phyloP scores from a whole-genome alignment of 2,888 invertebrate genomes.

The Venustoraphidia nigricollis region DNA sequence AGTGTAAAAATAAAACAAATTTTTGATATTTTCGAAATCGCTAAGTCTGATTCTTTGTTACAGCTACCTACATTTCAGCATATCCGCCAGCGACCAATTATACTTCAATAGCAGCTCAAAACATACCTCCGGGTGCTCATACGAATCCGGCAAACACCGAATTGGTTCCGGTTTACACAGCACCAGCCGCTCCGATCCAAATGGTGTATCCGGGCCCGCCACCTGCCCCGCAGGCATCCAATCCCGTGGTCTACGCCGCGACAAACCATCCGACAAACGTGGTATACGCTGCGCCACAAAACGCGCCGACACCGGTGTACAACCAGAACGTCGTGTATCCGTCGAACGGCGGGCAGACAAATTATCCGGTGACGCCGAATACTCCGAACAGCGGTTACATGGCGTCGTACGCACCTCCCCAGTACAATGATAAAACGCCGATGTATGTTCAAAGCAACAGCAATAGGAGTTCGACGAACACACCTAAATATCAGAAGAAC shows the following conservation, averaged over 20 bases:
- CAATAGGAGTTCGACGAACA: constrained; percentile 14
- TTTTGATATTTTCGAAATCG: too few relatives aligned
- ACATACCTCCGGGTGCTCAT: background rate
- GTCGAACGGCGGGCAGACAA: too few relatives aligned
- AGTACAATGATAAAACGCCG: constrained; percentile 5
- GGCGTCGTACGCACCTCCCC: background rate
- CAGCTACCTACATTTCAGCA: background rate
- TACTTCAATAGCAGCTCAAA: background rate
- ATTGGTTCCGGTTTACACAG: constrained; percentile 17
- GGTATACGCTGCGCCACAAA: background rate
- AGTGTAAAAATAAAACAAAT: too few relatives aligned
- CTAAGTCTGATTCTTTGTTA: too few relatives aligned
- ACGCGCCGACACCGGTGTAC: background rate
- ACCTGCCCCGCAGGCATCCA: background rate
- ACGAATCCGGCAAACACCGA: constrained; percentile 13
- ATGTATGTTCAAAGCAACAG: constrained; percentile 11
- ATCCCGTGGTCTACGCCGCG: background rate
- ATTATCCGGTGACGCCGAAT: background rate
- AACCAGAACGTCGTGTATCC: too few relatives aligned
- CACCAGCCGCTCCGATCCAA: constrained; percentile 17
- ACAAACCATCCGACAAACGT: background rate
- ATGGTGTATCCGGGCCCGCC: constrained; percentile 17
- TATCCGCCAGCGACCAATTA: background rate
- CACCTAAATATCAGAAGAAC: constrained; percentile 12
- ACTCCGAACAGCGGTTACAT: background rate